Base-by-base conservation (phyloP, 1,140 invertebrate genomes). In the Panagrolaimus sp. region DNA sequence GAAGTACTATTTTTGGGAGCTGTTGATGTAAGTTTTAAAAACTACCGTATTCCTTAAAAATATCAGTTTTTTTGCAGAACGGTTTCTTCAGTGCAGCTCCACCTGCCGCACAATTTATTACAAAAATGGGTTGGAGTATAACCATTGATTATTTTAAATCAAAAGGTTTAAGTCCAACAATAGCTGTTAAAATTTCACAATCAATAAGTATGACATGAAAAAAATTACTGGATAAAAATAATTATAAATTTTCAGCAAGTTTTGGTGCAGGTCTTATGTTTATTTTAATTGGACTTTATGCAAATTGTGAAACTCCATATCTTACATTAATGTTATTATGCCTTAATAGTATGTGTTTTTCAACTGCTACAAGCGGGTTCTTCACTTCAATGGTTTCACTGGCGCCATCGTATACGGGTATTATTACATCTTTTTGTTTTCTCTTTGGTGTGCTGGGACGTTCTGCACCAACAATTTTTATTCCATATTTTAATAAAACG, bases 151-250 rank as follows among this genome's bases (percentile, higher is more conserved):
- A 73, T 51, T 48, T 77, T 13, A 76, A 76, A 51, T 69, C 71
- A 14, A 76, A 76, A 25, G 47, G 31, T 9, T 45, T 73, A 9
- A 71, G 67, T 14, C 20, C 65, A 13, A 72, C 71, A 16, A 57
- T 65, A 44, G 74, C 75, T n/a, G 77, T 74, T 48, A 76, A 76
- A 48, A n/a, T 76, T 27, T 76, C 75, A 25, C 75, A 76, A 44
- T 65, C 61, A 20, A 66, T 76, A 14, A 75, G 74, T 76, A 43
- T 57, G 74, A 78, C 38, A 23, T 1, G n/a, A 20, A 62, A 14
- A 20, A 23, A 63, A 27, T 42, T 14, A 69, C n/a, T 23, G 4
- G n/a, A n/a, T n/a, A n/a, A n/a, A 5, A 57, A 23, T 25, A 57
- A 25, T 57, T 25, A 42, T n/a, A 14, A 16, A 11, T 25, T 74